Conservation (phyloP, 2,888 invertebrate genomes). For the Drosophila limbata region DNA sequence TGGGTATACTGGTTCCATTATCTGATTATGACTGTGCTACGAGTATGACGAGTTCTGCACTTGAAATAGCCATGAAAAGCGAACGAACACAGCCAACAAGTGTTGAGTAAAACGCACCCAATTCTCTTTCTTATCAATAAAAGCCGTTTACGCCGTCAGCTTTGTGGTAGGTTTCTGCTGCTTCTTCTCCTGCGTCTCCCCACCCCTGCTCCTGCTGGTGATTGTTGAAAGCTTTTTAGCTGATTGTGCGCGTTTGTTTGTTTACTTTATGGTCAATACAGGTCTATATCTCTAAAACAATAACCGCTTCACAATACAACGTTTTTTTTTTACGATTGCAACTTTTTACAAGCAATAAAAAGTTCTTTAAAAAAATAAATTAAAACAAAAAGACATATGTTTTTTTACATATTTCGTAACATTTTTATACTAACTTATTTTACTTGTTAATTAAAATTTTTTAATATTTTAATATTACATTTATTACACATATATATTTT, state of each 20-base stretch:
- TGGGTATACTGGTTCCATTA: conserved; percentile 65
- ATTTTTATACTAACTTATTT: too few relatives aligned
- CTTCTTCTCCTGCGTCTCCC: conserved; percentile 1
- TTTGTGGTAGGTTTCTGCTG: conserved; percentile 47
- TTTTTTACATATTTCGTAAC: too few relatives aligned
- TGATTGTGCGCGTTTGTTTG: conserved; percentile 42
- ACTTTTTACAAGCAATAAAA: too few relatives aligned
- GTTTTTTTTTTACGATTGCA: not conserved
- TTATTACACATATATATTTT: too few relatives aligned
- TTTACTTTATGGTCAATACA: conserved; percentile 36
- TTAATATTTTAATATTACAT: too few relatives aligned
- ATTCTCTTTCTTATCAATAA: conserved; percentile 60
- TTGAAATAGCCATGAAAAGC: conserved; percentile 25
- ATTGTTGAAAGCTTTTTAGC: conserved; percentile 35
- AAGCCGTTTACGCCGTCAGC: conserved; percentile 46
- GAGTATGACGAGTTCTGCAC: conserved; percentile 44
- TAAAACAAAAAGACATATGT: too few relatives aligned
- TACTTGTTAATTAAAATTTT: too few relatives aligned
- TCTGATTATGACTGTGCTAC: conserved; percentile 34
- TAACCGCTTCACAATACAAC: not conserved
- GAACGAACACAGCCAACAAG: not conserved
- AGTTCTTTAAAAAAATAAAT: too few relatives aligned
- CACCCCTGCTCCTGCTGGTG: not conserved
- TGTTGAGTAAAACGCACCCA: conserved; percentile 18
- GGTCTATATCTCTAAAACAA: not conserved